Evolutionary conservation across 2,888 invertebrate species (phyloP).

Genomic region (Reticulitermes lucifugus): DNA sequence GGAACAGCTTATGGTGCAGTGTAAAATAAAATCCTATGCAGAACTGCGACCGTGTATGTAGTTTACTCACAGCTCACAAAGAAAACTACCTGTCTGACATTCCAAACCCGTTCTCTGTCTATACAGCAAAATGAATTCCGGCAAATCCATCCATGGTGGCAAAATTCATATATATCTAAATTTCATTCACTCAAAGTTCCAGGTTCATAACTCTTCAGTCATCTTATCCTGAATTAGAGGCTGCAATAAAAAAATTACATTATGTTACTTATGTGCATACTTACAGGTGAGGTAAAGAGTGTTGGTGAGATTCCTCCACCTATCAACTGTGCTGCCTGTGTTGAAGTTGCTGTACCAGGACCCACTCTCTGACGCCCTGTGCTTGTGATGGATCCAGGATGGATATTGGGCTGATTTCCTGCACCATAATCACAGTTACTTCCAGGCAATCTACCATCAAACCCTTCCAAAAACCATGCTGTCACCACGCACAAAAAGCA

Average conservation of each 20-base stretch:
- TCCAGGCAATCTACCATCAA: not conserved
- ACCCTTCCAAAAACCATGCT: slow-evolving; percentile 16
- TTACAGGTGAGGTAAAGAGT: slow-evolving; percentile 67
- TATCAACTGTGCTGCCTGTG: slow-evolving; percentile 72
- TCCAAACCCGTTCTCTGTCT: too few relatives aligned
- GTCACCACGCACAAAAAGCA: not conserved
- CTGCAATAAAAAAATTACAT: not conserved
- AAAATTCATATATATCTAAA: too few relatives aligned
- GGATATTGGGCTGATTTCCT: slow-evolving; percentile 71
- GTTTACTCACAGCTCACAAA: too few relatives aligned
- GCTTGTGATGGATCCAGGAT: slow-evolving; percentile 73
- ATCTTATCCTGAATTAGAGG: not conserved
- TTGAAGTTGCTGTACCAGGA: slow-evolving; percentile 69
- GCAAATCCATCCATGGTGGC: too few relatives aligned
- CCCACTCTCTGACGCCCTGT: slow-evolving; percentile 71
- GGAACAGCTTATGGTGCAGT: too few relatives aligned
- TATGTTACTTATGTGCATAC: not conserved
- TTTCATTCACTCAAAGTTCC: too few relatives aligned
- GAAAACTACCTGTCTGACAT: too few relatives aligned
- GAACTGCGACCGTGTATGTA: too few relatives aligned
- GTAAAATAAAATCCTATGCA: too few relatives aligned
- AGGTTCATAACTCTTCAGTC: not conserved
- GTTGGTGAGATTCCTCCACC: slow-evolving; percentile 79
- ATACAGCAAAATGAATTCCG: too few relatives aligned
- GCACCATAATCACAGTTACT: slow-evolving; percentile 35